phyloP scores from a whole-genome alignment of 1,140 invertebrate genomes.

The Penaeus indicus region DNA sequence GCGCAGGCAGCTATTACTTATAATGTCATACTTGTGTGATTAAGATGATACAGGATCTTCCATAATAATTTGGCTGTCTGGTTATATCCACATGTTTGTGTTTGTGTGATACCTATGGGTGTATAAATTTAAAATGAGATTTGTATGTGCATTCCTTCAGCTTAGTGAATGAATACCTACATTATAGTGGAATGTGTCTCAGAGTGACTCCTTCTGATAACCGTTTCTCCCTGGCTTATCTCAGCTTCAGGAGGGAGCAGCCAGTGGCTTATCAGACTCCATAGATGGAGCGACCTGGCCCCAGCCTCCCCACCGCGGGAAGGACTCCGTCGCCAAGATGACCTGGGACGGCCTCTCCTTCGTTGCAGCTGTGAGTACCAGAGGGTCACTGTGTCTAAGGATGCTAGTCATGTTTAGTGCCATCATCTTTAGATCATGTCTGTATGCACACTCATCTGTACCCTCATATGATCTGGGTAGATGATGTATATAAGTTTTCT shows the following conservation, averaged over 20 bases:
- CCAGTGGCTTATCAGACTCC: constrained; percentile 39
- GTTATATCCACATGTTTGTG: not conserved
- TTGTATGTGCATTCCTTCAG: not conserved
- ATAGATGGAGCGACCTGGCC: constrained; percentile 54
- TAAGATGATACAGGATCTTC: too few species aligned
- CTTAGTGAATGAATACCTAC: not conserved
- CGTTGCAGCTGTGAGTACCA: constrained; percentile 68
- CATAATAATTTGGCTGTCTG: too few species aligned
- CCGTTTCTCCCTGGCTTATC: constrained; percentile 4
- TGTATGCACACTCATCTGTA: not conserved
- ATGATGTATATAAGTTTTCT: too few species aligned
- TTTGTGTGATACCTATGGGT: not conserved
- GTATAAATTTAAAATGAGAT: not conserved
- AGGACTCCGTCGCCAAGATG: constrained; percentile 72
- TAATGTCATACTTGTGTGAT: too few species aligned
- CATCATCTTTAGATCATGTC: not conserved
- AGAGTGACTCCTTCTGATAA: not conserved
- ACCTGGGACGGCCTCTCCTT: constrained; percentile 70
- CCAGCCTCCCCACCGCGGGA: constrained; percentile 67
- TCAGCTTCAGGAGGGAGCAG: constrained; percentile 60
- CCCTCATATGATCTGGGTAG: too few species aligned
- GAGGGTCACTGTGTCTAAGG: not conserved
- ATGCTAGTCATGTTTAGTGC: too few species aligned
- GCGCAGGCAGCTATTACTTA: too few species aligned
- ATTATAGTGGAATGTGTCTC: not conserved